Conservation (phyloP, 92 coral and sea anemone species). For the Paragorgia papillata region DNA sequence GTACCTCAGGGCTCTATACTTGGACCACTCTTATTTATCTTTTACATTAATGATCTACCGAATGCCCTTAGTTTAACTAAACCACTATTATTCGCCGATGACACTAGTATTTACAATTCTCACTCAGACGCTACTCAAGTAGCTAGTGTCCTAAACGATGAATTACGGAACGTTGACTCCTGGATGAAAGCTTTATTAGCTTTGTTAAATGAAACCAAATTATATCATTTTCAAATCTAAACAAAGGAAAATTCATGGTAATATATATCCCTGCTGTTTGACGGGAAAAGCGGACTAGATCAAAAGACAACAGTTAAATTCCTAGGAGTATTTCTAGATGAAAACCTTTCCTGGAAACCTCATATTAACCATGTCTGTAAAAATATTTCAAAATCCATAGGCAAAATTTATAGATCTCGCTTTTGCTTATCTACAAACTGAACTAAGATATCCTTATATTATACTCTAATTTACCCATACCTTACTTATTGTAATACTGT, state of each 20-base stretch:
- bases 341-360: constrained; percentile 5
- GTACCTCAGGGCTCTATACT: constrained; percentile 42
- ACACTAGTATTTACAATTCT: constrained; percentile 18
- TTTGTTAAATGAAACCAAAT: constrained; percentile 17
- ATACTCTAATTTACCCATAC: constrained; percentile 41
- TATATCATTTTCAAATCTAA: constrained; percentile 22
- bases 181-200: constrained; percentile 36
- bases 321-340: constrained; percentile 28
- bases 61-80: constrained; percentile 3
- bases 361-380: constrained; percentile 27
- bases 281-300: not conserved
- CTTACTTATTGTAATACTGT: constrained; percentile 43
- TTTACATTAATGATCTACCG: constrained; percentile 47
- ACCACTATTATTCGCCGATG: constrained; percentile 31
- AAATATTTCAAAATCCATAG: constrained; percentile 31
- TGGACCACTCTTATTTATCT: constrained; percentile 32
- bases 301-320: constrained; percentile 10
- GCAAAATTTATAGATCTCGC: constrained; percentile 50
- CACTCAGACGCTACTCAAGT: not conserved
- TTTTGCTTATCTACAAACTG: constrained; percentile 34
- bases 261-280: constrained; percentile 4
- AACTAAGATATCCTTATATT: constrained; percentile 31
- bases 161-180: constrained; percentile 20
- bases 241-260: not conserved
- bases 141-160: constrained; percentile 29